Conservation (phyloP, 2,888 invertebrate genomes). For the Ophonus ardosiacus region DNA sequence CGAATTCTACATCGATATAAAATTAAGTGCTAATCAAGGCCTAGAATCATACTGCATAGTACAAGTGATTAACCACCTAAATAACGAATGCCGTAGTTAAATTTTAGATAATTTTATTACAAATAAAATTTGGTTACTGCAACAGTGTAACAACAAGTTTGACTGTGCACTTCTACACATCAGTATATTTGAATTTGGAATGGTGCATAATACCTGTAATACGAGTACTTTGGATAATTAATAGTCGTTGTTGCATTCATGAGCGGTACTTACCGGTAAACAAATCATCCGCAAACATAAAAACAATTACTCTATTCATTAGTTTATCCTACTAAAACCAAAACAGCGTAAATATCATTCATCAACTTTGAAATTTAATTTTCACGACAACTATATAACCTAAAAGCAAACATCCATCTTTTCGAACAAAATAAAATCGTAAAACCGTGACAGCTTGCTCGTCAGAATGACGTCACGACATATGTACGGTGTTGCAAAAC, state of each 20-base stretch:
- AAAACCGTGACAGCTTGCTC: constrained; percentile 4
- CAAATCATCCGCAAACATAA: constrained; percentile 16
- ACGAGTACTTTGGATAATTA: background rate
- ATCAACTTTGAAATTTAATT: constrained; percentile 42
- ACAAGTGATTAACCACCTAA: no score
- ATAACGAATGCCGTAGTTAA: no score
- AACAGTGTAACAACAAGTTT: background rate
- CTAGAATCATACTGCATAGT: no score
- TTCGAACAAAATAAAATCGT: constrained; percentile 8
- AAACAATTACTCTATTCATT: constrained; percentile 28
- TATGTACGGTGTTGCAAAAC: constrained; percentile 11
- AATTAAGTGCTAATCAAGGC: no score
- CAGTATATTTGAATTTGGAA: background rate
- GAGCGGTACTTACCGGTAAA: background rate
- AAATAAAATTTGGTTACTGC: no score
- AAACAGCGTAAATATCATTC: constrained; percentile 20
- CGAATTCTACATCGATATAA: no score
- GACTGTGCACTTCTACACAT: background rate
- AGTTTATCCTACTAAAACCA: constrained; percentile 22
- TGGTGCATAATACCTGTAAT: background rate
- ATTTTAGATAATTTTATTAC: no score
- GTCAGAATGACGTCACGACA: constrained; percentile 27
- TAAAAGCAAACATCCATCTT: constrained; percentile 34
- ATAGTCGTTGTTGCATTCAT: constrained; percentile 15
- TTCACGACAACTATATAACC: constrained; percentile 27